Conservation (phyloP, 2,797 vertebrate genomes). For the Dipus sagitta region DNA sequence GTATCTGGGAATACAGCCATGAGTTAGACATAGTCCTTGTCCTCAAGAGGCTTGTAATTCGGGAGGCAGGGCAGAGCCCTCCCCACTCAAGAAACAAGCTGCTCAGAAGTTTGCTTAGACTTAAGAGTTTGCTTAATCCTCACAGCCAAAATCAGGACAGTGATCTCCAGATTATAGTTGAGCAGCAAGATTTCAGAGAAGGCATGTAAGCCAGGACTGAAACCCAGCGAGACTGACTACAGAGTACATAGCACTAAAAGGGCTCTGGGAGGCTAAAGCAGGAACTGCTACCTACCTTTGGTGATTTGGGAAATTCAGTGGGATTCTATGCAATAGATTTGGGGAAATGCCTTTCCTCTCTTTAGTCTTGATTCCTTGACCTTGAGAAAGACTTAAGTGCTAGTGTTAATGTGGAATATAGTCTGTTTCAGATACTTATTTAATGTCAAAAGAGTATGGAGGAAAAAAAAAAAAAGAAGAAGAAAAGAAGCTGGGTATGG, state of each 20-base stretch:
- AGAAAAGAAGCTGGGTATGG: too few relatives aligned
- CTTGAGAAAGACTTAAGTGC: conserved; percentile 28
- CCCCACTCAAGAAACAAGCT: neutral
- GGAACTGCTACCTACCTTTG: neutral
- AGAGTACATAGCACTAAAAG: neutral
- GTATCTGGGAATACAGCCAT: neutral
- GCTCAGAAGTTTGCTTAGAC: conserved; percentile 40
- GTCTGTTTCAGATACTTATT: conserved; percentile 15
- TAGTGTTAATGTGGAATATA: neutral
- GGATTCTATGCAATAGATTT: neutral
- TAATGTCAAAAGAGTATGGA: neutral
- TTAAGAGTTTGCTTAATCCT: conserved; percentile 59
- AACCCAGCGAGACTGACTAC: neutral
- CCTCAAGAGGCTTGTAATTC: neutral
- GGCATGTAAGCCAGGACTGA: neutral
- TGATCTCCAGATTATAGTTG: neutral
- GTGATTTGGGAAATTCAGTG: neutral
- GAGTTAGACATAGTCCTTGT: conserved; percentile 6
- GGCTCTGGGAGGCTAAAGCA: neutral
- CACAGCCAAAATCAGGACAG: neutral
- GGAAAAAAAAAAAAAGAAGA: too few relatives aligned
- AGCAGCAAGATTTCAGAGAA: conserved; percentile 21
- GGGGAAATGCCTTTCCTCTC: neutral
- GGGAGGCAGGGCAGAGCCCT: neutral
- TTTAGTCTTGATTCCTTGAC: conserved; percentile 47